Evolutionary conservation across 2,797 vertebrate species (phyloP).

Genomic region (Fratercula arctica): DNA sequence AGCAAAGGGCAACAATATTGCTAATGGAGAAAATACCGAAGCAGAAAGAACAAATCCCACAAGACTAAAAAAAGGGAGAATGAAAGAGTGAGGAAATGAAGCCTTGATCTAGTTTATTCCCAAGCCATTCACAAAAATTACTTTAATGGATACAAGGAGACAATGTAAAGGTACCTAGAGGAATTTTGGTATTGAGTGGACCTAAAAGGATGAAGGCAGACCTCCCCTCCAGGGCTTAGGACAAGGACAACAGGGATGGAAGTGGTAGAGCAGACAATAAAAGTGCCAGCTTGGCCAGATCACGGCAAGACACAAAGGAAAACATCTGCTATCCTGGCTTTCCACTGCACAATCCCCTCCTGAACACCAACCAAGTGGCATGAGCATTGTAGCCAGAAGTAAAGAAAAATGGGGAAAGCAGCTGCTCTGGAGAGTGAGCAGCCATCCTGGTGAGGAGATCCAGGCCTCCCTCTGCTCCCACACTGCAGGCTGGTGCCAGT

Average conservation of each 20-base stretch:
- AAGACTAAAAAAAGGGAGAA: background rate
- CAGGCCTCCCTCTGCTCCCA: background rate
- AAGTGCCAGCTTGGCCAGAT: background rate
- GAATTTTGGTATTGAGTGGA: background rate
- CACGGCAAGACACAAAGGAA: background rate
- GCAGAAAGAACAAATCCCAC: background rate
- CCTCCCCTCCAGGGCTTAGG: background rate
- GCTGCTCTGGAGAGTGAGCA: background rate
- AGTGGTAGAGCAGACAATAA: background rate
- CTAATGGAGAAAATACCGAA: background rate
- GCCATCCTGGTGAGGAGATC: background rate
- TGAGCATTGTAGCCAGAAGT: background rate
- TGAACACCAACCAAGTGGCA: background rate
- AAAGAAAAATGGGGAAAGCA: background rate
- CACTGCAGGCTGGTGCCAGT: background rate
- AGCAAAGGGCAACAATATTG: background rate
- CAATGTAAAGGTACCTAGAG: background rate
- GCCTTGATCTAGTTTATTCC: background rate
- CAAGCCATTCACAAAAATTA: background rate
- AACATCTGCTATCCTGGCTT: background rate
- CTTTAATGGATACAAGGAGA: background rate
- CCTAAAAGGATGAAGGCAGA: background rate
- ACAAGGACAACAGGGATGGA: background rate
- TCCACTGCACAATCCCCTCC: background rate
- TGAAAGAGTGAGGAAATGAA: background rate